phyloP scores from a whole-genome alignment of 2,888 invertebrate genomes.

The Dryomyza anilis region DNA sequence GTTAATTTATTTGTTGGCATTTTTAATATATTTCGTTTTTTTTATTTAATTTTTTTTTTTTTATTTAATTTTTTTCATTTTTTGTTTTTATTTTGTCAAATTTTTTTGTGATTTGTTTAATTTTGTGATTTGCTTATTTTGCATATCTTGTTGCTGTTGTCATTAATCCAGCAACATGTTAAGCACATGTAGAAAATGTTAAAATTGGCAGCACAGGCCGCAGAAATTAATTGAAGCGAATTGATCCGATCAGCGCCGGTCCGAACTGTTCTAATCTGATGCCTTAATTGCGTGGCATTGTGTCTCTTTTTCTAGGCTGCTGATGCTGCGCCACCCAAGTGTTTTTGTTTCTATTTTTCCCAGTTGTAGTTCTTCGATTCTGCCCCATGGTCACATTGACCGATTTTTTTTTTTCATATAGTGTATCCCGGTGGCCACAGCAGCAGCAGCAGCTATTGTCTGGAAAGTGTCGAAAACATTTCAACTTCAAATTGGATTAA shows the following conservation, averaged over 20 bases:
- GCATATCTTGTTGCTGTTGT: neutral
- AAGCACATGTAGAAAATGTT: no score
- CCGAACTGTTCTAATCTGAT: no score
- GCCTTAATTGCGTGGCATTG: neutral
- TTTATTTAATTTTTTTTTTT: neutral
- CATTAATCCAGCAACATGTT: slow-evolving; percentile 10
- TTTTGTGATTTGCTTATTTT: neutral
- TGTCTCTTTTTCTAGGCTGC: neutral
- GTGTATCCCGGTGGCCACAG: neutral
- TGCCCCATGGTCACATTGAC: no score
- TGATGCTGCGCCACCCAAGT: neutral
- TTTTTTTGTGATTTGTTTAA: neutral
- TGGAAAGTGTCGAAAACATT: no score
- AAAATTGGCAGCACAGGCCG: neutral
- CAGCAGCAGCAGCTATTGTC: no score
- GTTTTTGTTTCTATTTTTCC: no score
- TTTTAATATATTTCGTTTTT: neutral
- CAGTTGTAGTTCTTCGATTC: no score
- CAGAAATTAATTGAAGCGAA: neutral
- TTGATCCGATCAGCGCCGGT: no score
- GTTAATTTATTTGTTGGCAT: slow-evolving; percentile 16
- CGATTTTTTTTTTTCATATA: no score
- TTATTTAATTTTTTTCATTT: neutral
- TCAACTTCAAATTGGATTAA: no score
- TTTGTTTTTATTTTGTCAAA: neutral